Conservation (phyloP, 2,888 invertebrate species). For the Itoplectis maculator region DNA sequence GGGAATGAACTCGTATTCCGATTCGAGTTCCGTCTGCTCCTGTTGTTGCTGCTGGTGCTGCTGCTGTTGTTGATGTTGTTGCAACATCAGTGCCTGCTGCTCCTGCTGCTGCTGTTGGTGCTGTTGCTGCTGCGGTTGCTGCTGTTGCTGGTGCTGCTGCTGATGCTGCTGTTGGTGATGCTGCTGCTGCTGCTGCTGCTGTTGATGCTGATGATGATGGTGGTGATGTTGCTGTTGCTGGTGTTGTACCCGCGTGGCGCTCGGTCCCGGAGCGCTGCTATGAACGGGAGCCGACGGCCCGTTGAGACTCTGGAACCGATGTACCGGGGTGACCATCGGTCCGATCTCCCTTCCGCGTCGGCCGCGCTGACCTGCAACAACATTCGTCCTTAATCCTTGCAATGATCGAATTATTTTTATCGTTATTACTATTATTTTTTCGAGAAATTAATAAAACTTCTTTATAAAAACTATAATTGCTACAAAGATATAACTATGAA, state of each 20-base stretch:
- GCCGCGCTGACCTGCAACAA: conserved; percentile 77
- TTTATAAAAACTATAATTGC: too few species aligned
- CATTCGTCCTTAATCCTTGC: not conserved
- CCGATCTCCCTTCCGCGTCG: conserved; percentile 85
- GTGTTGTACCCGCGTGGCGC: conserved; percentile 59
- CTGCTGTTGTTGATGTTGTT: conserved; percentile 70
- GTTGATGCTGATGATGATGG: conserved; percentile 19
- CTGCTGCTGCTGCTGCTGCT: conserved; percentile 70
- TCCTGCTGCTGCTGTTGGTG: conserved; percentile 72
- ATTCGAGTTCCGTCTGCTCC: conserved; percentile 43
- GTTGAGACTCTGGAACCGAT: conserved; percentile 88
- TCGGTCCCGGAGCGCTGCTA: conserved; percentile 69
- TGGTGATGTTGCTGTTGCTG: conserved; percentile 42
- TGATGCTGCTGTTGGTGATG: conserved; percentile 69
- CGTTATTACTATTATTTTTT: too few species aligned
- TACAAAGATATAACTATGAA: too few species aligned
- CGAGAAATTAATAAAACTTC: too few species aligned
- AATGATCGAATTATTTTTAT: too few species aligned
- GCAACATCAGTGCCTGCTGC: conserved; percentile 57
- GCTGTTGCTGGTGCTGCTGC: conserved; percentile 54
- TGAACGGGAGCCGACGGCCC: conserved; percentile 79
- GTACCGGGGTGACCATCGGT: conserved; percentile 90
- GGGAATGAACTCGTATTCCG: conserved; percentile 2
- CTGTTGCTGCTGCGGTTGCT: conserved; percentile 45
- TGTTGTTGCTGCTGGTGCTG: not conserved